These are phyloP conservation scores for Netelia fuscicornis DNA, from an alignment of 2,888 invertebrate species.

Conservation along the genomic window DNA sequence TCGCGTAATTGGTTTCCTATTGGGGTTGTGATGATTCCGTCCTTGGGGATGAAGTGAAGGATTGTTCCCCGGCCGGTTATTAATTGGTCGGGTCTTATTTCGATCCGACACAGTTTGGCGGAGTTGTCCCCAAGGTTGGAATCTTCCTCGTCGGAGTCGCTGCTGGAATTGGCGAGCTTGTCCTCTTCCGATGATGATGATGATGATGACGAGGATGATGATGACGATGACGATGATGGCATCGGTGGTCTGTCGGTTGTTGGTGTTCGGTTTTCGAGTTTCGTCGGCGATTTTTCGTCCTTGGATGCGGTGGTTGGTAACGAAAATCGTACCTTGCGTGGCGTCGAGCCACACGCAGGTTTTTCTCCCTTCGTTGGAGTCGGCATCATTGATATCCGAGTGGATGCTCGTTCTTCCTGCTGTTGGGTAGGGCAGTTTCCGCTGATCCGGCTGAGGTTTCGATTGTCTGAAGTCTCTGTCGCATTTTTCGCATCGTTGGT, in stretches of 20 bases:
- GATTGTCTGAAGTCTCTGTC: too few relatives aligned
- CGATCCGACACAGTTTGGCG: too few relatives aligned
- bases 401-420: neutral
- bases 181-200: neutral
- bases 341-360: neutral
- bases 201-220: neutral
- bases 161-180: neutral
- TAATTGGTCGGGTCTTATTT: neutral
- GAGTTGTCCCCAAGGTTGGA: neutral
- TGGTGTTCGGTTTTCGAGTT: too few relatives aligned
- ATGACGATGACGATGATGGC: too few relatives aligned
- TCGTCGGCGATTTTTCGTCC: too few relatives aligned
- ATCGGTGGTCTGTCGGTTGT: too few relatives aligned
- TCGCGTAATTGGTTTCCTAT: neutral
- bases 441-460: neutral
- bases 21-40: neutral
- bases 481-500: neutral
- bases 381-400: neutral
- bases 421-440: neutral
- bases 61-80: neutral
- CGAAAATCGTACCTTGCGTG: neutral
- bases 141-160: neutral
- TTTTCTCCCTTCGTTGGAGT: neutral
- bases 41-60: neutral
- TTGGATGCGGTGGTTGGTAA: neutral